Percentiles rank a stretch among this genome's conserved stretches.
Evolutionary conservation across 2,797 vertebrate genomes (phyloP).

Genomic region (Alfaro cultratus): DNA sequence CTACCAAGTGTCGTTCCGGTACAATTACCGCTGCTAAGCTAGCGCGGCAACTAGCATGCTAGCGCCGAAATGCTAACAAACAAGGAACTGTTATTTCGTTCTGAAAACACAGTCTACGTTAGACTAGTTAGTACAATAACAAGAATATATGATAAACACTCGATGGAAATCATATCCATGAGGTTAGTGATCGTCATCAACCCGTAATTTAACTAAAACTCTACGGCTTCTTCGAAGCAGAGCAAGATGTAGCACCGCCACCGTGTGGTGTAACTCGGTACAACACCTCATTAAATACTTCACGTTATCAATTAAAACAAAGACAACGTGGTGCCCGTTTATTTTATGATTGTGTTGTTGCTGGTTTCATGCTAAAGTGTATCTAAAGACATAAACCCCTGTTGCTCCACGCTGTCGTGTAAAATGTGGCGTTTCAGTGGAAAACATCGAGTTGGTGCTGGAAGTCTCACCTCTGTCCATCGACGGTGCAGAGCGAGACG

Average conservation of each 20-base stretch:
- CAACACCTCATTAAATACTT: neutral
- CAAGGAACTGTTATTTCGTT: too few relatives aligned
- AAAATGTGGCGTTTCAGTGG: neutral
- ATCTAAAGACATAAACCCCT: neutral
- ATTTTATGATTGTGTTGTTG: neutral
- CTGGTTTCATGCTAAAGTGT: neutral
- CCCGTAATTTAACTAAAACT: neutral
- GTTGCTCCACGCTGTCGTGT: neutral
- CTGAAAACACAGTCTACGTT: too few relatives aligned
- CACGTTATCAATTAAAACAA: neutral
- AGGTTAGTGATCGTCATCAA: neutral
- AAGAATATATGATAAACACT: neutral
- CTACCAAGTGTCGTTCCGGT: too few relatives aligned
- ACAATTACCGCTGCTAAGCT: neutral
- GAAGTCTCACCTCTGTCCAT: slow-evolving; percentile 91
- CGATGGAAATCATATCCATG: neutral
- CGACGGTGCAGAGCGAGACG: slow-evolving; percentile 95
- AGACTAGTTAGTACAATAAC: neutral
- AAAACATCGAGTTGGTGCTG: neutral
- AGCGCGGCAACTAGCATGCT: neutral
- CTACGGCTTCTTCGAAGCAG: neutral
- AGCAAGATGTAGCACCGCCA: neutral
- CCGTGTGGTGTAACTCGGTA: neutral
- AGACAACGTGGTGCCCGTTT: neutral
- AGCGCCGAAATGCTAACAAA: neutral